Evolutionary conservation across 2,113 vertebrate genomes (phyloP).

Genomic region (Mobula birostris): DNA sequence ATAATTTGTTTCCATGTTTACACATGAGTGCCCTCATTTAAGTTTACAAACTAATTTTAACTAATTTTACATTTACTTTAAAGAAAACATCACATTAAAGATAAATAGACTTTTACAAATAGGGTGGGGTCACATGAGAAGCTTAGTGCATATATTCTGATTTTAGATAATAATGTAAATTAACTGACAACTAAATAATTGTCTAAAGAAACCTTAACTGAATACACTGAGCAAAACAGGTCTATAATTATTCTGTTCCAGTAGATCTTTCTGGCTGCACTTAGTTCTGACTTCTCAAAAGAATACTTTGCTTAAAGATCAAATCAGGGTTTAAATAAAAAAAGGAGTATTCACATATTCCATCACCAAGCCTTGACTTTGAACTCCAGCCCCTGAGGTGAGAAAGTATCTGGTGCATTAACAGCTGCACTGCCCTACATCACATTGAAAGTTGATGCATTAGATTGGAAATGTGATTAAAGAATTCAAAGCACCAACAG

Average conservation of each 20-base stretch:
- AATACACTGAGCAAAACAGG: neutral
- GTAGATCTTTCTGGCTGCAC: neutral
- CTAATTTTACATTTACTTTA: neutral
- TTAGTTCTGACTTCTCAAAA: neutral
- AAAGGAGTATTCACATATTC: neutral
- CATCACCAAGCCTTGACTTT: neutral
- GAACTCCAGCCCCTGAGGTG: neutral
- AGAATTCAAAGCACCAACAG: neutral
- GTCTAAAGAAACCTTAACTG: neutral
- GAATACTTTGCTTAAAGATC: conserved; percentile 7
- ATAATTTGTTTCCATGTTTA: neutral
- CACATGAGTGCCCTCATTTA: neutral
- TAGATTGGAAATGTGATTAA: neutral
- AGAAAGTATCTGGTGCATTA: conserved; percentile 6
- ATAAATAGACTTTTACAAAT: neutral
- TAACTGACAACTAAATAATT: neutral
- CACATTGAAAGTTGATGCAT: neutral
- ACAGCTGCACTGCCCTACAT: conserved; percentile 1
- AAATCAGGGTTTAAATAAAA: neutral
- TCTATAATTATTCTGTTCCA: neutral
- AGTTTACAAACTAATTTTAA: neutral
- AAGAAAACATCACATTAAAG: neutral
- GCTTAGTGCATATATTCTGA: neutral
- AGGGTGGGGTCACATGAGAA: neutral
- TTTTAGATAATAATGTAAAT: neutral